Conservation (phyloP, 2,888 invertebrate species). For the Ophioninae sp. region DNA sequence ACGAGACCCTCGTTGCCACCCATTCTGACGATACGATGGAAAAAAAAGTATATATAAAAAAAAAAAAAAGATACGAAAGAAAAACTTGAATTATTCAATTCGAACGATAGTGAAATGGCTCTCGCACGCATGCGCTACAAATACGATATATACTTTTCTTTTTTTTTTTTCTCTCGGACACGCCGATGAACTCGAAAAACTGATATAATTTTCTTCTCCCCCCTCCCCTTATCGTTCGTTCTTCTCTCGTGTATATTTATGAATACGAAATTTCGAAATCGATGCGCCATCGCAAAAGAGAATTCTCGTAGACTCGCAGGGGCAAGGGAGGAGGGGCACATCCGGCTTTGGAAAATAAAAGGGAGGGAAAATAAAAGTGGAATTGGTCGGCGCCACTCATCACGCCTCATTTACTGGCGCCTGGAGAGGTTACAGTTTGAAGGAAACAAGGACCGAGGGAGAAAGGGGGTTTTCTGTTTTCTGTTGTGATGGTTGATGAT, state of each 20-base stretch:
- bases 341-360: background rate
- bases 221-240: background rate
- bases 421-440: slow-evolving; percentile 66
- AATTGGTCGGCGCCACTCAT: slow-evolving; percentile 59
- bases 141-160: background rate
- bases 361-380: slow-evolving; percentile 11
- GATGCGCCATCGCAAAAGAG: background rate
- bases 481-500: slow-evolving; percentile 57
- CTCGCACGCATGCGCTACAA: background rate
- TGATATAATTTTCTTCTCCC: background rate
- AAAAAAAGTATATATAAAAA: slow-evolving; percentile 1
- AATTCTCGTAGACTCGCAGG: background rate
- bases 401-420: slow-evolving; percentile 71
- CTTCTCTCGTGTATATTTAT: background rate
- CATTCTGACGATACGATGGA: background rate
- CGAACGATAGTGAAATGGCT: background rate
- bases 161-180: background rate
- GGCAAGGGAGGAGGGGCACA: background rate
- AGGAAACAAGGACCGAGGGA: background rate
- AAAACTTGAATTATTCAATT: slow-evolving; percentile 13
- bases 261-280: background rate
- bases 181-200: background rate
- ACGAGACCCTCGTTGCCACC: slow-evolving; percentile 9
- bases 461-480: slow-evolving; percentile 40
- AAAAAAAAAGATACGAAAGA: slow-evolving; percentile 5